Evolutionary conservation across 2,797 vertebrate species (phyloP).

Genomic region (Eremophila alpestris): DNA sequence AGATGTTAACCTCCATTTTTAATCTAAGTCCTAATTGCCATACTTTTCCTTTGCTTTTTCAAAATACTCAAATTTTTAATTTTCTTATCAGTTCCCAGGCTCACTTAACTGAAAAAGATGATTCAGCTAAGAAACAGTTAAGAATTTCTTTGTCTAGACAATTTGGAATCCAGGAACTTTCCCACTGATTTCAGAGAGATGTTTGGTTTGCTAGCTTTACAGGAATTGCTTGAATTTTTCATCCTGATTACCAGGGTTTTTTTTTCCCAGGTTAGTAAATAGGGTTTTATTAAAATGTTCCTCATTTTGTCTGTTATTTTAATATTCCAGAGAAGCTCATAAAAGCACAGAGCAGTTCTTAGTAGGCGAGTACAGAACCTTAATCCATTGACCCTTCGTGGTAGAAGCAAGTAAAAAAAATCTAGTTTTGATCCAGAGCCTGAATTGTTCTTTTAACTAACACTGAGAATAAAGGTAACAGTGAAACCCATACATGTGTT

Average conservation of each 20-base stretch:
- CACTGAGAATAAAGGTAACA: background rate
- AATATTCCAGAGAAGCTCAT: background rate
- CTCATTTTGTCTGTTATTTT: background rate
- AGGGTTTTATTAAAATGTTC: background rate
- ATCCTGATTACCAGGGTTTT: background rate
- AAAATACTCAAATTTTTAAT: background rate
- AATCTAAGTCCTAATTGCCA: background rate
- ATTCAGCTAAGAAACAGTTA: background rate
- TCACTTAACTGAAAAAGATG: background rate
- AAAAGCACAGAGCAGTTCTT: background rate
- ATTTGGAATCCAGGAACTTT: background rate
- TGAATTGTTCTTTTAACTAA: background rate
- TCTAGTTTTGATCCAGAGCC: background rate
- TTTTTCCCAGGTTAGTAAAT: background rate
- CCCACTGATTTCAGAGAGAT: background rate
- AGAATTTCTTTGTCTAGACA: background rate
- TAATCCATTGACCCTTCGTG: background rate
- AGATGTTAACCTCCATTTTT: background rate
- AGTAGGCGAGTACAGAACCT: accelerated
- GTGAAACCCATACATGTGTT: background rate
- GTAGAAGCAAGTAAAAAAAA: background rate
- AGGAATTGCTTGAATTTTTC: background rate
- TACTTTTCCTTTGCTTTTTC: background rate
- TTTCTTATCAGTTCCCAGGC: background rate
- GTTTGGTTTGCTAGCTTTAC: background rate